Conservation (phyloP, 2,888 invertebrate species). For the Amphipyra berbera region DNA sequence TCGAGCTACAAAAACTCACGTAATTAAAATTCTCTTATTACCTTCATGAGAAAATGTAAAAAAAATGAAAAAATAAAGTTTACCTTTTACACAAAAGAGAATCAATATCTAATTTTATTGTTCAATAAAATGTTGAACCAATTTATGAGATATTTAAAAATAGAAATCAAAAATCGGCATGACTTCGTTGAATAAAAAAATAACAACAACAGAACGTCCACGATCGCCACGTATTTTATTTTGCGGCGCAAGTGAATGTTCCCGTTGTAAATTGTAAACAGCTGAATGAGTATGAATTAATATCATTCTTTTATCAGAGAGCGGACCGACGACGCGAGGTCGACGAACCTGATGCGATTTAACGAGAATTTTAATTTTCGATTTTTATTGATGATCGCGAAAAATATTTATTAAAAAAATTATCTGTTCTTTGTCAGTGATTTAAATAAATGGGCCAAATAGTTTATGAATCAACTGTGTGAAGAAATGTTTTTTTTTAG, state of each 20-base stretch:
- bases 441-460: too few relatives aligned
- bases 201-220: conserved; percentile 33
- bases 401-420: background rate
- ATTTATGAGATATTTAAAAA: too few relatives aligned
- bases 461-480: too few relatives aligned
- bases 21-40: too few relatives aligned
- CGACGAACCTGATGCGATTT: conserved; percentile 65
- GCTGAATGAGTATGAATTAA: conserved; percentile 72
- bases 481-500: too few relatives aligned
- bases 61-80: too few relatives aligned
- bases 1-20: too few relatives aligned
- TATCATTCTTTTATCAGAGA: conserved; percentile 79
- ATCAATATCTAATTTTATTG: too few relatives aligned
- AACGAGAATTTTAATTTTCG: conserved; percentile 66
- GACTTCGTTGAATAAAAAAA: conserved; percentile 11
- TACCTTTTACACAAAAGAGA: too few relatives aligned
- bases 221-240: conserved; percentile 43
- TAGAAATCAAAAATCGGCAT: too few relatives aligned
- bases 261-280: conserved; percentile 61
- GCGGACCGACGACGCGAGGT: conserved; percentile 73
- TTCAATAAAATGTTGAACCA: too few relatives aligned
- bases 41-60: too few relatives aligned
- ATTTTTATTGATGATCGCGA: conserved; percentile 41
- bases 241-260: conserved; percentile 46
- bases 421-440: background rate